phyloP scores from a whole-genome alignment of 2,888 invertebrate species.

The Gerris lacustris region DNA sequence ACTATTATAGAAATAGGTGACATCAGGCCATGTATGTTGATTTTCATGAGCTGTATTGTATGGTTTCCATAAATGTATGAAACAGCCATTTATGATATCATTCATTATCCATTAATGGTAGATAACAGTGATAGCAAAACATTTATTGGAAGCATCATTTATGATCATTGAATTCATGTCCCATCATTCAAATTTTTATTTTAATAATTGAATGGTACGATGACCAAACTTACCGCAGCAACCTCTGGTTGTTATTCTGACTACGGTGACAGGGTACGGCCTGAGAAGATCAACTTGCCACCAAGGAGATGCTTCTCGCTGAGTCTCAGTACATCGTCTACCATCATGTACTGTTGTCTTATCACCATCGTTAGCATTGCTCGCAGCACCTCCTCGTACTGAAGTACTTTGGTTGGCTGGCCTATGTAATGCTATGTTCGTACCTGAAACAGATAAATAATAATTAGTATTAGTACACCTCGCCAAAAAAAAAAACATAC shows the following conservation, averaged over 20 bases:
- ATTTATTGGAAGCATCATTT: too few relatives aligned
- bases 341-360: conserved; percentile 72
- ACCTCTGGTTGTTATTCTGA: conserved; percentile 71
- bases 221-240: conserved; percentile 50
- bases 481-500: background rate
- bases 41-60: too few relatives aligned
- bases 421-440: conserved; percentile 72
- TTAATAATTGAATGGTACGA: too few relatives aligned
- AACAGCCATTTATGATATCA: too few relatives aligned
- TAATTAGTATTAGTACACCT: background rate
- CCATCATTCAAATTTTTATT: too few relatives aligned
- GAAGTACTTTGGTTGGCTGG: conserved; percentile 85
- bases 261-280: conserved; percentile 72
- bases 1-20: too few relatives aligned
- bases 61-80: too few relatives aligned
- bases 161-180: too few relatives aligned
- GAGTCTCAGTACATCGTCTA: conserved; percentile 77
- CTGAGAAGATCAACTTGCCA: conserved; percentile 80
- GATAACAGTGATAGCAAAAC: too few relatives aligned
- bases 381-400: conserved; percentile 67
- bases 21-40: too few relatives aligned
- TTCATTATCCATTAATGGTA: too few relatives aligned
- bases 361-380: conserved; percentile 80
- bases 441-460: conserved; percentile 44
- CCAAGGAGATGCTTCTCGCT: conserved; percentile 81